These are phyloP conservation scores for Oeneis ivallda DNA, from an alignment of 2,888 invertebrate species.

Conservation along the genomic window DNA sequence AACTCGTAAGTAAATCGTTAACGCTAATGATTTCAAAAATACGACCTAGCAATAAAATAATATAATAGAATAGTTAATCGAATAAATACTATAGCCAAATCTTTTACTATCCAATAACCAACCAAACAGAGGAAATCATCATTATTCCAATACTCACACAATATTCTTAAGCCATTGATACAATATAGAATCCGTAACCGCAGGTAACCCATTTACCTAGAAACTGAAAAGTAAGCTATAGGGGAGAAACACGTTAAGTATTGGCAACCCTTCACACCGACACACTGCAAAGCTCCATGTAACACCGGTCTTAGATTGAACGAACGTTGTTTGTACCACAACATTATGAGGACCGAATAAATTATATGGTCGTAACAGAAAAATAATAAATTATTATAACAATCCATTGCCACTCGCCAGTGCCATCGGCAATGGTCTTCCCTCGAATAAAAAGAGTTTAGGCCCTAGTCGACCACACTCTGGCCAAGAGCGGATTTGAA, in stretches of 20 bases:
- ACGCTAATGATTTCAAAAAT: neutral
- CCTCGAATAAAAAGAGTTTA: too few relatives aligned
- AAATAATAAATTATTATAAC: too few relatives aligned
- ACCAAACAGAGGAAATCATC: neutral
- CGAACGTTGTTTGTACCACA: constrained; percentile 3
- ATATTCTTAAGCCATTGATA: constrained; percentile 25
- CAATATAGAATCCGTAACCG: constrained; percentile 34
- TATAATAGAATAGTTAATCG: neutral
- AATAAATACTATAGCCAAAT: neutral
- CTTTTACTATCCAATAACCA: neutral
- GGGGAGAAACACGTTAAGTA: constrained; percentile 40
- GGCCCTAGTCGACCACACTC: too few relatives aligned
- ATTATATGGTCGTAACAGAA: neutral
- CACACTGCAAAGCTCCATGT: constrained; percentile 75
- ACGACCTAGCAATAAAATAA: neutral
- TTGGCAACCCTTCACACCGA: constrained; percentile 71
- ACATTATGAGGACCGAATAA: neutral
- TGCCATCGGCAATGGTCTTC: too few relatives aligned
- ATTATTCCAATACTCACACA: constrained; percentile 11
- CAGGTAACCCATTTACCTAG: constrained; percentile 34
- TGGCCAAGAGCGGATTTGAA: too few relatives aligned
- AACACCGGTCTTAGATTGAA: constrained; percentile 33
- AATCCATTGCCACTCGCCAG: too few relatives aligned
- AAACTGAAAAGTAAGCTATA: constrained; percentile 32
- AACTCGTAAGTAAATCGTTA: neutral